Evolutionary conservation across 2,888 invertebrate species (phyloP).

Genomic region (Hedya salicella): DNA sequence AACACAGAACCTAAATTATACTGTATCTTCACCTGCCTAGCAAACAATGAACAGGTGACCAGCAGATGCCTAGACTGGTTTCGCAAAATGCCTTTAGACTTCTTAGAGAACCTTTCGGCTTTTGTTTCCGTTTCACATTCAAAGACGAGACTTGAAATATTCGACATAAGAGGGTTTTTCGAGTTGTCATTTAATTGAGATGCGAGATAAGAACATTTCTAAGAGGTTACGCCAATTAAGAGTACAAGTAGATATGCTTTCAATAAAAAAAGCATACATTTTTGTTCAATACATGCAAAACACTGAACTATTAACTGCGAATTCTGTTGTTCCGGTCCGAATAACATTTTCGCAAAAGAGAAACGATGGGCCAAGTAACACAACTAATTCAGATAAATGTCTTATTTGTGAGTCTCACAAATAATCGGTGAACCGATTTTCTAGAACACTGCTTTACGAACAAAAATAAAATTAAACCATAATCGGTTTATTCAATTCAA

Average conservation of each 20-base stretch:
- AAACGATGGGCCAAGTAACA: too few species aligned
- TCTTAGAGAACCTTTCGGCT: not conserved
- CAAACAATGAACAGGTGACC: slow-evolving; percentile 26
- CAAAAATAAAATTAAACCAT: too few species aligned
- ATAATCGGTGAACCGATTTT: too few species aligned
- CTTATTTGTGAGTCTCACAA: too few species aligned
- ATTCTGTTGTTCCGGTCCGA: too few species aligned
- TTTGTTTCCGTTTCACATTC: not conserved
- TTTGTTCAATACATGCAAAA: too few species aligned
- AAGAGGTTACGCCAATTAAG: not conserved
- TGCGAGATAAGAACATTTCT: not conserved
- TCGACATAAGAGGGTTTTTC: not conserved
- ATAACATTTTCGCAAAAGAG: too few species aligned
- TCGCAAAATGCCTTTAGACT: not conserved
- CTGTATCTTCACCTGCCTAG: slow-evolving; percentile 27
- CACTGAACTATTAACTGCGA: too few species aligned
- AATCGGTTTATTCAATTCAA: too few species aligned
- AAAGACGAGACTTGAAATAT: not conserved
- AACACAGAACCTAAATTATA: slow-evolving; percentile 25
- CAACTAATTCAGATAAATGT: too few species aligned
- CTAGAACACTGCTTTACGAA: too few species aligned
- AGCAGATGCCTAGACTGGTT: slow-evolving; percentile 33
- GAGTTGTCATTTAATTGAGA: not conserved
- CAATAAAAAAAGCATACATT: not conserved
- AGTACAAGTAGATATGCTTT: not conserved